Evolutionary conservation across 1,140 invertebrate genomes (phyloP).

Genomic region (Saccostrea echinata): DNA sequence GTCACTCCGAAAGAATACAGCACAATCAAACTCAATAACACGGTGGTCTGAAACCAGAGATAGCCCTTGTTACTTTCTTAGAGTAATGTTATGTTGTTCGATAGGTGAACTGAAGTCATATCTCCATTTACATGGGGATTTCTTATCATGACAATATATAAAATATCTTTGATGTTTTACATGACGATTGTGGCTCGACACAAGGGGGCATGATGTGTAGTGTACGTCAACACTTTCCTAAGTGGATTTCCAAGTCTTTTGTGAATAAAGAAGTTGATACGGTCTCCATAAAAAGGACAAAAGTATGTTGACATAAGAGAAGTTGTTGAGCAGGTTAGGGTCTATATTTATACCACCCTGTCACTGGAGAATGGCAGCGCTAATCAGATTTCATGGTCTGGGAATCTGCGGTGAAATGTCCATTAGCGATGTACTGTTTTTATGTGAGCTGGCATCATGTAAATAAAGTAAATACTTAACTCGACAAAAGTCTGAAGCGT

Average conservation of each 20-base stretch:
- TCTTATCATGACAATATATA: not conserved
- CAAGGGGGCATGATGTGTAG: not conserved
- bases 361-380: not conserved
- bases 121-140: not conserved
- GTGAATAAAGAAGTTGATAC: conserved; percentile 17
- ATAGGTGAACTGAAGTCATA: too few species aligned
- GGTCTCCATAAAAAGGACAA: conserved; percentile 3
- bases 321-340: not conserved
- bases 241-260: conserved; percentile 24
- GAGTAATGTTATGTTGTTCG: too few species aligned
- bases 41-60: too few species aligned
- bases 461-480: not conserved
- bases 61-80: too few species aligned
- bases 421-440: not conserved
- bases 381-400: conserved; percentile 21
- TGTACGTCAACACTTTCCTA: conserved; percentile 1
- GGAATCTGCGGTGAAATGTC: not conserved
- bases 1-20: not conserved
- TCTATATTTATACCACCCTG: conserved; percentile 18
- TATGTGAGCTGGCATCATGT: not conserved
- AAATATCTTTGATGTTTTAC: not conserved
- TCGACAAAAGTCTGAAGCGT: too few species aligned
- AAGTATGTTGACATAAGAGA: not conserved
- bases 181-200: not conserved
- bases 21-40: too few species aligned